phyloP scores from a whole-genome alignment of 1,140 invertebrate genomes.

The Asbolus verrucosus region DNA sequence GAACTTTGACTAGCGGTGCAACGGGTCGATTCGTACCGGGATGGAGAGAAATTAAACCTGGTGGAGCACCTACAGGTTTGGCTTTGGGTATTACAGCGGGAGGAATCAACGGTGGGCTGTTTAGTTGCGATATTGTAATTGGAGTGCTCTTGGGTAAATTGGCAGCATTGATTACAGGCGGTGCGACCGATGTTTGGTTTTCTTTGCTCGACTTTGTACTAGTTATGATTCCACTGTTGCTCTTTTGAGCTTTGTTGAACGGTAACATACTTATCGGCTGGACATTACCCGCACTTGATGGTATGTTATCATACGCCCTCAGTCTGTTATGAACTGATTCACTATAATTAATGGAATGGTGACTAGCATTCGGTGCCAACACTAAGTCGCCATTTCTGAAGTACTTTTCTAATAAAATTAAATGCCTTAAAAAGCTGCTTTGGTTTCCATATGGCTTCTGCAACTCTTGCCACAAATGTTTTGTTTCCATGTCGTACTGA shows the following conservation, averaged over 20 bases:
- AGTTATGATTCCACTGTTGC: slow-evolving; percentile 54
- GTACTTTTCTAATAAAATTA: slow-evolving; percentile 85
- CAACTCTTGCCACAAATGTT: slow-evolving; percentile 81
- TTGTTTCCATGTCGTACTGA: slow-evolving; percentile 85
- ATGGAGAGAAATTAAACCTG: slow-evolving; percentile 62
- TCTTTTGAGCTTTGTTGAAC: slow-evolving; percentile 59
- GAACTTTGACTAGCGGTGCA: slow-evolving; percentile 50
- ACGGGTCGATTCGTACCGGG: slow-evolving; percentile 61
- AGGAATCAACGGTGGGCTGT: slow-evolving; percentile 54
- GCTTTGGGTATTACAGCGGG: slow-evolving; percentile 48
- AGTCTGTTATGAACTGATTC: slow-evolving; percentile 83
- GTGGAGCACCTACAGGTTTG: slow-evolving; percentile 54
- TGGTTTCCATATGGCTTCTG: slow-evolving; percentile 88
- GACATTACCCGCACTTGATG: slow-evolving; percentile 59
- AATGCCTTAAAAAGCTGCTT: slow-evolving; percentile 83
- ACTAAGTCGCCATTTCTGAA: slow-evolving; percentile 81
- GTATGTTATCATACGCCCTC: slow-evolving; percentile 77
- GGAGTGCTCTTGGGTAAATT: slow-evolving; percentile 61
- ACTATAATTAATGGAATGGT: slow-evolving; percentile 80
- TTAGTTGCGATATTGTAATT: slow-evolving; percentile 62
- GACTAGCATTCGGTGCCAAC: slow-evolving; percentile 77
- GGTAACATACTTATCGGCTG: slow-evolving; percentile 60
- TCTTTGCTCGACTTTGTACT: slow-evolving; percentile 39
- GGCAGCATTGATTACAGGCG: slow-evolving; percentile 48
- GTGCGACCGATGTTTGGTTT: background rate